Evolutionary conservation across 1,140 invertebrate genomes (phyloP).

Genomic region (Diachasmimorpha longicaudata): DNA sequence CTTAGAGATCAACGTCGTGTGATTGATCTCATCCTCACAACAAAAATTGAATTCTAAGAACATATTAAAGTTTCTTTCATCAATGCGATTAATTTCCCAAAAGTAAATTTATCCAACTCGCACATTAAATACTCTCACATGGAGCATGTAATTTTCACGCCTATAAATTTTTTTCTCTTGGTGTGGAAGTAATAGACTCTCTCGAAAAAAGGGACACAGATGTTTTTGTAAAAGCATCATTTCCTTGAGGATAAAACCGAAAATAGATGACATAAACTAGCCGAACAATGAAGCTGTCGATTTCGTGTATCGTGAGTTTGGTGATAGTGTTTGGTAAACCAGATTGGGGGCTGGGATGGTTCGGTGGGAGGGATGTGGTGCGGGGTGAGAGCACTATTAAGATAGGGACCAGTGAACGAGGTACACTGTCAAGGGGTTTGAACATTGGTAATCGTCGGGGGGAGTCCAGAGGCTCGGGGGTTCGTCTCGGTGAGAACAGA

Average conservation of each 20-base stretch:
- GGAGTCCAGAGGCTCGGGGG: slow-evolving; percentile 43
- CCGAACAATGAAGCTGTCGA: slow-evolving; percentile 20
- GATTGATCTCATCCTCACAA: too few species aligned
- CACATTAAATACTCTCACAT: too few species aligned
- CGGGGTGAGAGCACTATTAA: slow-evolving; percentile 53
- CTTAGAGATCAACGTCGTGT: too few species aligned
- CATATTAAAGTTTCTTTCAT: too few species aligned
- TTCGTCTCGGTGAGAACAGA: slow-evolving; percentile 51
- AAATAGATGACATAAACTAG: background rate
- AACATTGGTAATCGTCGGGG: slow-evolving; percentile 22
- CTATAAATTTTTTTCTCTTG: background rate
- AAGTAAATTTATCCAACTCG: too few species aligned
- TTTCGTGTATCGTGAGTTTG: slow-evolving; percentile 27
- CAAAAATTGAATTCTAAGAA: too few species aligned
- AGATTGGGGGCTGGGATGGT: slow-evolving; percentile 27
- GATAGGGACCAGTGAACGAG: slow-evolving; percentile 49
- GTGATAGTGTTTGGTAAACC: slow-evolving; percentile 25
- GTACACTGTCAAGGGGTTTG: slow-evolving; percentile 31
- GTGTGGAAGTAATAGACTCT: background rate
- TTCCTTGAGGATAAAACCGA: too few species aligned
- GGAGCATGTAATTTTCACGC: too few species aligned
- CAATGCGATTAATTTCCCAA: too few species aligned
- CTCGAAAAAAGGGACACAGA: too few species aligned
- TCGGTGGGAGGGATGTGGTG: slow-evolving; percentile 40
- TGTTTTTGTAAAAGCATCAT: too few species aligned